Evolutionary conservation across 2,797 vertebrate species (phyloP).

Genomic region (Coracias cyanogaster): DNA sequence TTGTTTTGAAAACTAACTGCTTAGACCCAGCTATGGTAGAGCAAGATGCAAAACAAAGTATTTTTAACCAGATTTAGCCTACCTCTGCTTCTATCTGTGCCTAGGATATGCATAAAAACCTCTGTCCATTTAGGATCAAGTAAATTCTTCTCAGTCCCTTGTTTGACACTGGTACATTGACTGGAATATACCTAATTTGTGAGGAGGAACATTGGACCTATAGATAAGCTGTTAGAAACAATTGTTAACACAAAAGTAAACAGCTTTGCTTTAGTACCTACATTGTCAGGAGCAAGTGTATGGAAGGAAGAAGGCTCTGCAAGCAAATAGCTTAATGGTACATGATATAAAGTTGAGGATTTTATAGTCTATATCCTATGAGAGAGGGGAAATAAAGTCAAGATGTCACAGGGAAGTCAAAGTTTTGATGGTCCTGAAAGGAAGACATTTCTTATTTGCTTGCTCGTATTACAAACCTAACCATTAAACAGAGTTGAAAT

Average conservation of each 20-base stretch:
- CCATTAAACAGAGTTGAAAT: not conserved
- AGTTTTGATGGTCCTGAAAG: not conserved
- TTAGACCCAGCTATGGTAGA: not conserved
- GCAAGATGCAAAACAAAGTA: not conserved
- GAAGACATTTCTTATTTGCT: not conserved
- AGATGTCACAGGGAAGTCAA: not conserved
- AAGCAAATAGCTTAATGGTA: not conserved
- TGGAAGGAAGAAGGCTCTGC: not conserved
- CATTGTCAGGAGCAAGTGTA: not conserved
- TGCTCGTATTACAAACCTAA: not conserved
- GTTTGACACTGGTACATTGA: not conserved
- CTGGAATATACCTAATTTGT: not conserved
- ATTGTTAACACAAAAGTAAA: not conserved
- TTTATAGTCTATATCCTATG: not conserved
- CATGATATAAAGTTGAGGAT: not conserved
- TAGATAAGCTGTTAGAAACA: not conserved
- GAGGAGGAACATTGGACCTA: not conserved
- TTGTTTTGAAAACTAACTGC: not conserved
- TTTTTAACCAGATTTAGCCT: not conserved
- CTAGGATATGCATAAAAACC: not conserved
- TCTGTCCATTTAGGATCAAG: not conserved
- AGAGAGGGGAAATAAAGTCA: not conserved
- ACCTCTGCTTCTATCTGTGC: not conserved
- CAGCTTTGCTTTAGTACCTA: not conserved
- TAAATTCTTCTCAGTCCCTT: not conserved